Evolutionary conservation across 2,888 invertebrate genomes (phyloP).

Genomic region (Erannis defoliaria): DNA sequence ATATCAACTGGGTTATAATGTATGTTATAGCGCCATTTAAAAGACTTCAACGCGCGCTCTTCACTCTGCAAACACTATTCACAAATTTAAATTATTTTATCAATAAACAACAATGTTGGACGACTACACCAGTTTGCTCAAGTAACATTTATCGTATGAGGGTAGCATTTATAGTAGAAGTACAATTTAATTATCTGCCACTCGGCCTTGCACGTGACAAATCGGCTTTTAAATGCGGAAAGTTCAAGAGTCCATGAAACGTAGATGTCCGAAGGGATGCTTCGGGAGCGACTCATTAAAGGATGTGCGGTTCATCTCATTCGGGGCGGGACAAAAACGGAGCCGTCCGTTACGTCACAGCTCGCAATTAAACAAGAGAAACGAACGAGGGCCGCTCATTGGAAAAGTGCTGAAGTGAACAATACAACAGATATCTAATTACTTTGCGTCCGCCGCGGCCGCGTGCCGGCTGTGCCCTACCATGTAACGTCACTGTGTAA

Average conservation of each 20-base stretch:
- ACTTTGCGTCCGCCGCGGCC: constrained; percentile 62
- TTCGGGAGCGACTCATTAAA: constrained; percentile 71
- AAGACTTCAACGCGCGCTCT: constrained; percentile 29
- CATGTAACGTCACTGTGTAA: constrained; percentile 69
- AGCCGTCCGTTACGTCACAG: constrained; percentile 76
- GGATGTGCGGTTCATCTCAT: constrained; percentile 75
- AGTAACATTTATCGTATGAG: constrained; percentile 25
- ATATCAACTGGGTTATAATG: constrained; percentile 20
- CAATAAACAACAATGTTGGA: constrained; percentile 20
- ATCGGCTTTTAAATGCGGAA: constrained; percentile 50
- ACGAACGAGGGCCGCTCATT: constrained; percentile 68
- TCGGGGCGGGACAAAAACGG: constrained; percentile 75
- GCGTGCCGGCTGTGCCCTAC: constrained; percentile 54
- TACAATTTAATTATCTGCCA: constrained; percentile 42
- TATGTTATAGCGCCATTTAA: constrained; percentile 29
- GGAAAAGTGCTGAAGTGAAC: constrained; percentile 80
- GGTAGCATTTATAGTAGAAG: constrained; percentile 38
- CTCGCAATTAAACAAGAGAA: constrained; percentile 79
- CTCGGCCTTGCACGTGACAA: constrained; percentile 45
- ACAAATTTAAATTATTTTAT: constrained; percentile 10
- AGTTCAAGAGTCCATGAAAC: constrained; percentile 55
- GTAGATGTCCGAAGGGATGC: constrained; percentile 51
- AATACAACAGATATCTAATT: constrained; percentile 80
- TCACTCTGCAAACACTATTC: neutral
- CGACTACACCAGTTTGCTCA: constrained; percentile 3